Conservation (phyloP, 2,888 invertebrate species). For the Lasioglossum zephyrum region DNA sequence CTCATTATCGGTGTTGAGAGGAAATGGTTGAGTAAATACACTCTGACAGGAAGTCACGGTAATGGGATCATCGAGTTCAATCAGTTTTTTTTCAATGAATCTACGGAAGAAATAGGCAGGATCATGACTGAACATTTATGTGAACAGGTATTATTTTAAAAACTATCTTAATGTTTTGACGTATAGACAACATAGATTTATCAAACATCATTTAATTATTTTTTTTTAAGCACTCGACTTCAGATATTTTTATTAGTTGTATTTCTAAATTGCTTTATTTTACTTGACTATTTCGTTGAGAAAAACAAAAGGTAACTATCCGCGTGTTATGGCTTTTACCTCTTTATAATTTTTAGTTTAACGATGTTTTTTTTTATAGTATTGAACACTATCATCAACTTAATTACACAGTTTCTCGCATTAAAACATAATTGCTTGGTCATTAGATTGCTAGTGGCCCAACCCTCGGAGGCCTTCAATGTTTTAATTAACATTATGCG, state of each 20-base stretch:
- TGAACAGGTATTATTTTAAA: not conserved
- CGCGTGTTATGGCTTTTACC: not conserved
- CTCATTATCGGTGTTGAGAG: conserved; percentile 40
- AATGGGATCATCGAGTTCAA: not conserved
- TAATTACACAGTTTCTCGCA: not conserved
- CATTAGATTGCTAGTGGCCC: not conserved
- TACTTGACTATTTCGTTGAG: not conserved
- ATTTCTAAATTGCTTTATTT: not conserved
- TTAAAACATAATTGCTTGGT: not conserved
- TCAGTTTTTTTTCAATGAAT: not conserved
- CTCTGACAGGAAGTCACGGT: not conserved
- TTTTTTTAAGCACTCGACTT: not conserved
- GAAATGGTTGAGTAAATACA: conserved; percentile 19
- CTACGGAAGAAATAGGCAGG: not conserved
- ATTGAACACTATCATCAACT: not conserved
- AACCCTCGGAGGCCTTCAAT: not conserved
- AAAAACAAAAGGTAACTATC: not conserved
- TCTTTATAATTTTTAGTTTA: not conserved
- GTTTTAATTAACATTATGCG: conserved; percentile 14
- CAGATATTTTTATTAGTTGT: not conserved
- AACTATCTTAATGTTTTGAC: not conserved
- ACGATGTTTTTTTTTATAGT: not conserved
- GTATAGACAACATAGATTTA: not conserved
- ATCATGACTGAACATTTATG: not conserved
- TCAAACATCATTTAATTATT: no score